Evolutionary conservation across 2,797 vertebrate species (phyloP).

Genomic region (Lacerta agilis): DNA sequence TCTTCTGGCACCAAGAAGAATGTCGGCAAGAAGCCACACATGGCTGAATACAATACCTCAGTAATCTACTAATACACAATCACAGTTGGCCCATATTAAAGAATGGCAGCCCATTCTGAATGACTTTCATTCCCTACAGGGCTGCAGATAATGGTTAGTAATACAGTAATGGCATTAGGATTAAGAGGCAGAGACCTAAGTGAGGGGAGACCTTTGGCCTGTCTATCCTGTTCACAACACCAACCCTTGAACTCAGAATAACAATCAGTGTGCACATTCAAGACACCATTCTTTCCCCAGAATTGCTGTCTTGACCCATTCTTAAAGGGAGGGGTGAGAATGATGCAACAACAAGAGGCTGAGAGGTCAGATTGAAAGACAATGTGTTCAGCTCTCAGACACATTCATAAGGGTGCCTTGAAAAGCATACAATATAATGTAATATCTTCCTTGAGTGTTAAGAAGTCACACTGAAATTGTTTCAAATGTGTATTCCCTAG

Average conservation of each 20-base stretch:
- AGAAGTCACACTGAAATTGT: neutral
- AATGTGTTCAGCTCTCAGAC: neutral
- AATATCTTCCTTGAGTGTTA: neutral
- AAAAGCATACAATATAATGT: neutral
- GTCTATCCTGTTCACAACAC: neutral
- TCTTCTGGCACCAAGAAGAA: neutral
- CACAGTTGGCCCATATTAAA: neutral
- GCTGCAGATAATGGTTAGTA: neutral
- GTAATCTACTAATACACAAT: neutral
- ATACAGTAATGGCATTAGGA: too few relatives aligned
- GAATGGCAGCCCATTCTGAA: neutral
- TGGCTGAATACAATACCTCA: neutral
- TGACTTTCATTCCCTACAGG: neutral
- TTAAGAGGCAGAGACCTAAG: neutral
- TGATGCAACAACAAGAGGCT: neutral
- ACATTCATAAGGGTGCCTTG: neutral
- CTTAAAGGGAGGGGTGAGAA: too few relatives aligned
- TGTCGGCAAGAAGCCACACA: neutral
- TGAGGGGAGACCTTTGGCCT: neutral
- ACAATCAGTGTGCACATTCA: neutral
- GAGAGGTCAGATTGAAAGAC: neutral
- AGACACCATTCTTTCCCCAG: neutral
- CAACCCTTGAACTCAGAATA: neutral
- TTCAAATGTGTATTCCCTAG: neutral
- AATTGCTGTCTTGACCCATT: too few relatives aligned